A percentile compares a stretch with the other conserved stretches of the same genome.
These are phyloP conservation scores for Crotalus adamanteus DNA, from an alignment of 2,797 vertebrate genomes.

Conservation along the genomic window DNA sequence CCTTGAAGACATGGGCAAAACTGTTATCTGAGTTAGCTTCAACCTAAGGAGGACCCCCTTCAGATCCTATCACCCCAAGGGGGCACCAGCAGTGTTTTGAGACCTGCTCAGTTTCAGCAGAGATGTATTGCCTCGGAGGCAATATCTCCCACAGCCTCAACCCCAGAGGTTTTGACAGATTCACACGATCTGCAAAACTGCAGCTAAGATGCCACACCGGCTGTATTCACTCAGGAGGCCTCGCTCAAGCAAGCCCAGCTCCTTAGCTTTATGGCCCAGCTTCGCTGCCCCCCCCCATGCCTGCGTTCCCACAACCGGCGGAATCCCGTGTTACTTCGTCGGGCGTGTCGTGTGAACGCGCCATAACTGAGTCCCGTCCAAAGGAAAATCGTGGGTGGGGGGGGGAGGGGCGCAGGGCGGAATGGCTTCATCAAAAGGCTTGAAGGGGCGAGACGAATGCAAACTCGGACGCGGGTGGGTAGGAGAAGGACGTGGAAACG, in stretches of 20 bases:
- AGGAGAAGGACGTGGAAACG: not conserved
- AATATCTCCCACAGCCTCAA: not conserved
- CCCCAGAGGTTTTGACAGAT: not conserved
- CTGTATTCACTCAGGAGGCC: not conserved
- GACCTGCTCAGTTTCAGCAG: not conserved
- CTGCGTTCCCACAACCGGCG: not conserved
- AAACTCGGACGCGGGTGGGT: no score
- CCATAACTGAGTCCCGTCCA: not conserved
- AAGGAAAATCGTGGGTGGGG: not conserved
- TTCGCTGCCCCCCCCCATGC: not conserved
- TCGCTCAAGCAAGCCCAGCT: not conserved
- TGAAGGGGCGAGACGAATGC: not conserved
- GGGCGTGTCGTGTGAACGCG: not conserved
- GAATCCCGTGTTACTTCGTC: not conserved
- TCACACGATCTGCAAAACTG: not conserved
- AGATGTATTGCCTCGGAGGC: not conserved
- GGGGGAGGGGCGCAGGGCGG: no score
- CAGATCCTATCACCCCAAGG: no score
- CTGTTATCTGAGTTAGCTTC: not conserved
- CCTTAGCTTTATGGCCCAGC: not conserved
- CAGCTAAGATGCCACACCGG: not conserved
- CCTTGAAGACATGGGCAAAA: not conserved
- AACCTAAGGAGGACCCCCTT: not conserved
- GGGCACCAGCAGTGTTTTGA: not conserved
- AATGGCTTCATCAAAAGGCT: not conserved